Evolutionary conservation across 1,140 invertebrate genomes (phyloP).

Genomic region (Drosophila dunni): DNA sequence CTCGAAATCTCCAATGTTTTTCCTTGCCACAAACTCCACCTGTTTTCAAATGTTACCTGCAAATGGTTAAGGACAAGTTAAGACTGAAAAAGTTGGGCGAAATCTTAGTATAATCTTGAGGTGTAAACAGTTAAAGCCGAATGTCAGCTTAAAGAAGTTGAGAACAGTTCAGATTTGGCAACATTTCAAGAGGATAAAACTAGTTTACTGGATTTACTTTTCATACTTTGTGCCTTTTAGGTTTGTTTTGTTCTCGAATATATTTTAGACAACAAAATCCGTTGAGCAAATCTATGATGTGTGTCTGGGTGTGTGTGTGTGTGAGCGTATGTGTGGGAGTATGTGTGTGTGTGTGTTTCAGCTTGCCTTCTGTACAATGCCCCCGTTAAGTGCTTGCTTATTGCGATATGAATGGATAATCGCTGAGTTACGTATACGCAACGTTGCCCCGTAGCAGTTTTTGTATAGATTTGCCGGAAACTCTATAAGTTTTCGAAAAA

Average conservation of each 20-base stretch:
- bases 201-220: conserved; percentile 26
- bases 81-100: too few relatives aligned
- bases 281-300: conserved; percentile 4
- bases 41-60: too few relatives aligned
- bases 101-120: background rate
- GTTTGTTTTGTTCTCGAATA: conserved; percentile 2
- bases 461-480: conserved; percentile 32
- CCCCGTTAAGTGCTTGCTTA: background rate
- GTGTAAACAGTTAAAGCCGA: background rate
- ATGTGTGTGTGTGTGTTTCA: too few relatives aligned
- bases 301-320: background rate
- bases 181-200: conserved; percentile 22
- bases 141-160: conserved; percentile 11
- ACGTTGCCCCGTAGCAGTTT: conserved; percentile 10
- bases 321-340: too few relatives aligned
- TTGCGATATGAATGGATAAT: conserved; percentile 58
- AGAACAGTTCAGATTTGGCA: conserved; percentile 13
- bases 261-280: conserved; percentile 20
- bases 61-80: too few relatives aligned
- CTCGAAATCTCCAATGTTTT: too few relatives aligned
- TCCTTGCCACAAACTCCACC: too few relatives aligned
- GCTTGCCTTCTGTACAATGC: too few relatives aligned
- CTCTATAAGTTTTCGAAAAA: conserved; percentile 35
- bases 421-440: conserved; percentile 59
- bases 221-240: background rate